phyloP scores from a whole-genome alignment of 1,140 invertebrate genomes.

The Orchesella cincta region DNA sequence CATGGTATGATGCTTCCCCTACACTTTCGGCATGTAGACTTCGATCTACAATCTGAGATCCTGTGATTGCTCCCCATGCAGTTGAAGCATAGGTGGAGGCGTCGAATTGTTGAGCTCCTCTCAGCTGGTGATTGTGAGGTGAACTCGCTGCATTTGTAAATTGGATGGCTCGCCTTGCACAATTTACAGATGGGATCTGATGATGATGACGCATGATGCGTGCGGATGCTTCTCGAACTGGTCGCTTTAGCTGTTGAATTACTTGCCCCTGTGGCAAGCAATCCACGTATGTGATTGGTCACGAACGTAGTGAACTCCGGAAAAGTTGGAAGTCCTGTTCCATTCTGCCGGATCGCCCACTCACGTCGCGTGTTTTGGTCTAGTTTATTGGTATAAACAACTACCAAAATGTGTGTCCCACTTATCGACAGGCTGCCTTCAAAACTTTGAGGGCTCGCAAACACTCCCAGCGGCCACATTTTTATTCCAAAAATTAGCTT shows the following conservation, averaged over 20 bases:
- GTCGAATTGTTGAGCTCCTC: background rate
- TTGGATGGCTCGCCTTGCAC: background rate
- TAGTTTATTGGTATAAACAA: constrained; percentile 43
- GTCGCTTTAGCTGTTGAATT: background rate
- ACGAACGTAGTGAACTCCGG: constrained; percentile 39
- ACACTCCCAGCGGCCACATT: no score
- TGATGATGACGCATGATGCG: background rate
- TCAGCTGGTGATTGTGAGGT: background rate
- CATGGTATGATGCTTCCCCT: background rate
- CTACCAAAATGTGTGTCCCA: constrained; percentile 49
- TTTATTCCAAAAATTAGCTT: no score
- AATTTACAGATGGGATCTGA: background rate
- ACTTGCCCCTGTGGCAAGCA: no score
- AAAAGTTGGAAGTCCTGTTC: constrained; percentile 35
- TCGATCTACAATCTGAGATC: background rate
- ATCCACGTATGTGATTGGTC: background rate
- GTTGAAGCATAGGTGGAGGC: background rate
- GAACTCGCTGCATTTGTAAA: background rate
- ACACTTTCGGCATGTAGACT: background rate
- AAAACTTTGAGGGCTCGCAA: constrained; percentile 40
- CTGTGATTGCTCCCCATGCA: background rate
- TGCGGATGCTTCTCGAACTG: no score
- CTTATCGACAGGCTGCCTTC: constrained; percentile 30
- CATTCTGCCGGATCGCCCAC: constrained; percentile 41
- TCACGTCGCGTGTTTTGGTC: constrained; percentile 40